Evolutionary conservation across 2,113 vertebrate species (phyloP).

Genomic region (Microcebus jonahi): DNA sequence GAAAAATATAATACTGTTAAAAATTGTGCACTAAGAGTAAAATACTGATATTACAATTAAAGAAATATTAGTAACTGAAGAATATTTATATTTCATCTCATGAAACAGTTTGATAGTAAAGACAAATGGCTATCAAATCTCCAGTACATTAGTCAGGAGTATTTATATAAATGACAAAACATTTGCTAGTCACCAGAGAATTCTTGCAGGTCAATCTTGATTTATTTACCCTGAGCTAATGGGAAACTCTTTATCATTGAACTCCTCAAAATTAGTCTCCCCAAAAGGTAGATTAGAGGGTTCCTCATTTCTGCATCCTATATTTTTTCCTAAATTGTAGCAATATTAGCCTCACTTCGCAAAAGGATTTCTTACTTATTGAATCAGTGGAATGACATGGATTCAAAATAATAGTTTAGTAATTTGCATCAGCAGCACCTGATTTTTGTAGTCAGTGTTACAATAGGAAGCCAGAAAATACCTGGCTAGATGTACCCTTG

Average conservation of each 20-base stretch:
- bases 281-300: not conserved
- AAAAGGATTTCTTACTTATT: not conserved
- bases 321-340: not conserved
- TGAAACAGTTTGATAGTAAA: not conserved
- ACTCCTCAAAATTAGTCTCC: not conserved
- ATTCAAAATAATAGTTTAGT: not conserved
- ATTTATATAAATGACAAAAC: not conserved
- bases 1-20: not conserved
- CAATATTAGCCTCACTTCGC: not conserved
- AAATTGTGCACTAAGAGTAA: not conserved
- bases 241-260: not conserved
- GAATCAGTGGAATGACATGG: not conserved
- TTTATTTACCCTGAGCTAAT: not conserved
- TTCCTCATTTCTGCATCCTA: not conserved
- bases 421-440: not conserved
- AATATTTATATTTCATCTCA: not conserved
- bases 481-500: not conserved
- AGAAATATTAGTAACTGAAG: not conserved
- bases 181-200: not conserved
- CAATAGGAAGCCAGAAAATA: not conserved
- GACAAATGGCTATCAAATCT: not conserved
- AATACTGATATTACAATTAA: not conserved
- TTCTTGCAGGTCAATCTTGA: not conserved
- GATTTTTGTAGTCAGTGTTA: constrained; percentile 27
- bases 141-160: not conserved